Base-by-base conservation (phyloP, 1,140 invertebrate genomes). In the Trichogramma pretiosum region DNA sequence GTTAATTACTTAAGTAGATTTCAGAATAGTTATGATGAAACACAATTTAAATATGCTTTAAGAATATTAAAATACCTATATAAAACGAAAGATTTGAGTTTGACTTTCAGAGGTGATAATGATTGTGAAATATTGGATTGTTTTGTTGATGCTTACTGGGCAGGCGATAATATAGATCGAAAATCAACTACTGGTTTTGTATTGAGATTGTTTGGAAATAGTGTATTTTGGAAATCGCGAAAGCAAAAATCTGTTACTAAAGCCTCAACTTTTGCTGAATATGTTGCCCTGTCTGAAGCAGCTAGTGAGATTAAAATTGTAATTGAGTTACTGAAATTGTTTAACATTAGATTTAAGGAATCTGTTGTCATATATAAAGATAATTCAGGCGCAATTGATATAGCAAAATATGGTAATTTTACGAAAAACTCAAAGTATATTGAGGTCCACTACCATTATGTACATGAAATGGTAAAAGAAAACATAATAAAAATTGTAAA, bases 91-190 rank as follows among this genome's bases (percentile, higher is more conserved):
- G 24, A 60, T 39, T 40, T 47, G 22, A 47, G 39, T 23, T 24
- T 52, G 13, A 38, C 7, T 14, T 52, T 23, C 21, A 39, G 23
- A 2, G 47, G 30, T 47, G 47, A 39, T 32, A 10, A 23, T 13
- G 26, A 34, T 10, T 3, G 3, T 2, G 34, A 47, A 23, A 42
- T 37, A 26, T 10, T 52, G 16, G 49, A 48, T 37, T 47, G 49
- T 30, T 54, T 47, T 52, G 50, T 54, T 10, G 61, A 67, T 56
- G 56, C 63, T 14, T 62, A 66, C 52, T 65, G 61, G 62, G 63
- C 56, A 11, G 57, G 58, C 19, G 52, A 62, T 58, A 16, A 13
- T 22, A 24, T 36, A 13, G 61, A 64, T 30, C 55, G 65, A 44
- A 58, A 58, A 26, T 67, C 59, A 1, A 60, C 56, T 30, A 60